Percentiles rank a stretch among this genome's conserved stretches.
Evolutionary conservation across 2,888 invertebrate species (phyloP).

Genomic region (Thymelicus lineola): DNA sequence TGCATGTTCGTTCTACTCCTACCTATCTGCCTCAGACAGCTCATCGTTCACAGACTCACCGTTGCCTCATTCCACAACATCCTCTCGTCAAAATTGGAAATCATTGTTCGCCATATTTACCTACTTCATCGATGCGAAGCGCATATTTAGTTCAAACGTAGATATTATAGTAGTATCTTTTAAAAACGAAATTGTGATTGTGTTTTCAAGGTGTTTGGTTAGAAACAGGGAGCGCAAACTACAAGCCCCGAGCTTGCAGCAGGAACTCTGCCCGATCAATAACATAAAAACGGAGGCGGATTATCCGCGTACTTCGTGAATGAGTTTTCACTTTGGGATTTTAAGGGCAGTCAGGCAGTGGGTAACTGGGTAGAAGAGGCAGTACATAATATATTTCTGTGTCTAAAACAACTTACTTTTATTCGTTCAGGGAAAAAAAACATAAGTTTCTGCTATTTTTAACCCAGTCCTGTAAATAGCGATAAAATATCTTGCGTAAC

Average conservation of each 20-base stretch:
- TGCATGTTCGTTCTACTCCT: conserved; percentile 20
- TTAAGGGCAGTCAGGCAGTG: background rate
- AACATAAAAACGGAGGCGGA: conserved; percentile 35
- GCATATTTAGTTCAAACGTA: no score
- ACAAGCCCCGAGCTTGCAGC: conserved; percentile 4
- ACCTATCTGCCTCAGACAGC: background rate
- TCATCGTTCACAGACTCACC: background rate
- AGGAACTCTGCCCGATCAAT: conserved; percentile 41
- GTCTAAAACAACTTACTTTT: no score
- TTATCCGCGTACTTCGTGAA: background rate
- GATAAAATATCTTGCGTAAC: no score
- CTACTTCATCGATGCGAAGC: background rate
- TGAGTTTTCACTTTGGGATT: background rate
- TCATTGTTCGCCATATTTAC: conserved; percentile 15
- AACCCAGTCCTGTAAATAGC: no score
- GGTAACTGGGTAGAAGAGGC: background rate
- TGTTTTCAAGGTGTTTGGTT: no score
- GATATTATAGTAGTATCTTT: no score
- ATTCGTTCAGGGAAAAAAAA: no score
- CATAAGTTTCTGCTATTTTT: no score
- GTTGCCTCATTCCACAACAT: background rate
- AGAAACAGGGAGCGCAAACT: background rate
- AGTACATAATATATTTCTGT: no score
- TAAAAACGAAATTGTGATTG: no score
- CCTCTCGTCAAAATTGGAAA: background rate